Percentiles rank a stretch among this genome's conserved stretches.
These are phyloP conservation scores for Agelas oroides DNA, from an alignment of 37 sponge, comb jelly and placozoan genomes.

Conservation along the genomic window DNA sequence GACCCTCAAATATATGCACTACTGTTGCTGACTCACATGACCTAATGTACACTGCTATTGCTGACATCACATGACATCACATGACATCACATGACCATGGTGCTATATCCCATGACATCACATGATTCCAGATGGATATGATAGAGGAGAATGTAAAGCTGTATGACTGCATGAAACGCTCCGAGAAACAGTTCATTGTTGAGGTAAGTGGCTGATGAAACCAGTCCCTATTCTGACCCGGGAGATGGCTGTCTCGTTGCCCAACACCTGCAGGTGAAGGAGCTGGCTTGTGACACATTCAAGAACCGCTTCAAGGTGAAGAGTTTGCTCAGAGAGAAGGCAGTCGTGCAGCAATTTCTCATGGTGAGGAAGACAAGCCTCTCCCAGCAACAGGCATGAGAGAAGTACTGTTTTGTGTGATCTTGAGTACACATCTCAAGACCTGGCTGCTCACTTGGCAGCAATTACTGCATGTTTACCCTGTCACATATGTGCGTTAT, in stretches of 20 bases:
- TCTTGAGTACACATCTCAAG: too few species aligned
- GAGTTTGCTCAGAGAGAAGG: constrained; percentile 66
- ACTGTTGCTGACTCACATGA: too few species aligned
- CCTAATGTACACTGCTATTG: too few species aligned
- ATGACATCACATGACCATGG: not conserved
- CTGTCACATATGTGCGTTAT: too few species aligned
- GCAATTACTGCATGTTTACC: not conserved
- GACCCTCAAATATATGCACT: too few species aligned
- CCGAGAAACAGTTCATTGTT: constrained; percentile 61
- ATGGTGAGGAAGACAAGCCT: too few species aligned
- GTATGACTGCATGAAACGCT: constrained; percentile 71
- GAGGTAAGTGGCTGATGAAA: constrained; percentile 39
- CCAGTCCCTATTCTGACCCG: not conserved
- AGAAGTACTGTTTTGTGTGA: too few species aligned
- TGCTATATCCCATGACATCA: not conserved
- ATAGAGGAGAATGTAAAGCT: constrained; percentile 68
- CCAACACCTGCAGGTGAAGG: constrained; percentile 73
- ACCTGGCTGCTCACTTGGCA: not conserved
- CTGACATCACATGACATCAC: constrained; percentile 2
- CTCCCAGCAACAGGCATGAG: too few species aligned
- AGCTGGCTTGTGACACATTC: constrained; percentile 49
- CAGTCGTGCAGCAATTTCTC: constrained; percentile 40
- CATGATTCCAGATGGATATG: constrained; percentile 37
- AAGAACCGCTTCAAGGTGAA: constrained; percentile 62
- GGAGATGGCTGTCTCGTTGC: too few species aligned